Percentiles rank a stretch among this genome's conserved stretches.
These are phyloP conservation scores for Stenolophus ochropezus DNA, from an alignment of 2,888 invertebrate genomes.

Conservation along the genomic window DNA sequence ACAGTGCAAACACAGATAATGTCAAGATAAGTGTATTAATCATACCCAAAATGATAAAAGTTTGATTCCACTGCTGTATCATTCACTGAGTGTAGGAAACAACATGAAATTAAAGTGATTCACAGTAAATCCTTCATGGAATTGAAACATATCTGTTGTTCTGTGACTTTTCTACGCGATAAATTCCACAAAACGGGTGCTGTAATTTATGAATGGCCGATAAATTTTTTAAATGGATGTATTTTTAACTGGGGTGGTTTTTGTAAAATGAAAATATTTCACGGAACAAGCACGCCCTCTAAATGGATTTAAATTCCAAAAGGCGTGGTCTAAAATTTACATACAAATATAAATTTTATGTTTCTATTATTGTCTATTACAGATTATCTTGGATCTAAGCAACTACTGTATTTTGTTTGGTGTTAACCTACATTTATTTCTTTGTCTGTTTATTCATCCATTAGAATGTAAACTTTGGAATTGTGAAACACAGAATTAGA, in stretches of 20 bases:
- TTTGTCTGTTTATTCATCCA: too few relatives aligned
- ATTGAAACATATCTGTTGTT: background rate
- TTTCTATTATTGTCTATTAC: too few relatives aligned
- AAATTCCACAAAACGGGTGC: background rate
- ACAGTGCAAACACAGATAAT: constrained; percentile 5
- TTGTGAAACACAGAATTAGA: too few relatives aligned
- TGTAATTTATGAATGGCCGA: background rate
- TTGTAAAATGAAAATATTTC: background rate
- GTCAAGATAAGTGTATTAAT: constrained; percentile 21
- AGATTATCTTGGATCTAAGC: too few relatives aligned
- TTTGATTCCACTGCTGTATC: background rate
- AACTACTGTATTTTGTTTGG: too few relatives aligned
- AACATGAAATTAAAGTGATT: background rate
- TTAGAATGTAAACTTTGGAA: too few relatives aligned
- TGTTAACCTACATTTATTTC: too few relatives aligned
- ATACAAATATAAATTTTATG: too few relatives aligned
- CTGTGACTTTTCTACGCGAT: background rate
- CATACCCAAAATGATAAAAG: constrained; percentile 12
- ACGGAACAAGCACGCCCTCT: background rate
- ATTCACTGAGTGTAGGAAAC: background rate
- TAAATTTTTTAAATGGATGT: background rate
- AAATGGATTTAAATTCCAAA: background rate
- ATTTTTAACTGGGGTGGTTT: too few relatives aligned
- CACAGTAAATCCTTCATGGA: background rate
- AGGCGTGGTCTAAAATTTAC: too few relatives aligned